Conservation (phyloP, 2,888 invertebrate genomes). For the Nowickia ferox region DNA sequence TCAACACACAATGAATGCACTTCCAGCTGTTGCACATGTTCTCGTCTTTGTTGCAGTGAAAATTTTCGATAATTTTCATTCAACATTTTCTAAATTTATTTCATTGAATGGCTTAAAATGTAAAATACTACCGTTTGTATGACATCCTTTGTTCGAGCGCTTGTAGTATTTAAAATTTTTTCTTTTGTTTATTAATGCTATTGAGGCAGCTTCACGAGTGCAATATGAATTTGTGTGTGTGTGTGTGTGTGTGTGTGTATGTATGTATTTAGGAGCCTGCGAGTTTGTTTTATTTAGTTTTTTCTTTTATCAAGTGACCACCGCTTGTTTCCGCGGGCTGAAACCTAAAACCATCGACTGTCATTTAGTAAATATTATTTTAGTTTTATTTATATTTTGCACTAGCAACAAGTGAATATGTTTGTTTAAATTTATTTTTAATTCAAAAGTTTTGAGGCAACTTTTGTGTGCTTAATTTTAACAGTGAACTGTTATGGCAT, state of each 20-base stretch:
- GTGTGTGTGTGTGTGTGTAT: not conserved
- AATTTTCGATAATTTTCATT: slow-evolving; percentile 46
- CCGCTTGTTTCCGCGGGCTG: slow-evolving; percentile 9
- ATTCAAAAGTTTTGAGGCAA: slow-evolving; percentile 6
- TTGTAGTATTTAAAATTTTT: not conserved
- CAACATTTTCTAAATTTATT: slow-evolving; percentile 38
- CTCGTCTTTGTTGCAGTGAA: not conserved
- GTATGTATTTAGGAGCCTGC: not conserved
- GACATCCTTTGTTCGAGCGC: not conserved
- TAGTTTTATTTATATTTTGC: not conserved
- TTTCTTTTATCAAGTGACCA: slow-evolving; percentile 38
- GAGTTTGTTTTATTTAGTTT: not conserved
- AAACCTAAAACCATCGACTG: slow-evolving; percentile 33
- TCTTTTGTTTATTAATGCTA: slow-evolving; percentile 33
- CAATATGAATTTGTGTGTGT: not conserved
- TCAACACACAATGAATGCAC: slow-evolving; percentile 6
- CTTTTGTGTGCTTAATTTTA: not conserved
- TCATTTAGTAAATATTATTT: slow-evolving; percentile 40
- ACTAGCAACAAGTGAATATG: slow-evolving; percentile 46
- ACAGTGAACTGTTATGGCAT: not conserved
- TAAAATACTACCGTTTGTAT: not conserved
- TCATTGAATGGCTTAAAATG: slow-evolving; percentile 21
- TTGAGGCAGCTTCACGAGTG: not conserved
- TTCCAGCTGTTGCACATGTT: slow-evolving; percentile 5
- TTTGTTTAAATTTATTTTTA: slow-evolving; percentile 11